Evolutionary conservation across 2,888 invertebrate genomes (phyloP).

Genomic region (Rhingia rostrata): DNA sequence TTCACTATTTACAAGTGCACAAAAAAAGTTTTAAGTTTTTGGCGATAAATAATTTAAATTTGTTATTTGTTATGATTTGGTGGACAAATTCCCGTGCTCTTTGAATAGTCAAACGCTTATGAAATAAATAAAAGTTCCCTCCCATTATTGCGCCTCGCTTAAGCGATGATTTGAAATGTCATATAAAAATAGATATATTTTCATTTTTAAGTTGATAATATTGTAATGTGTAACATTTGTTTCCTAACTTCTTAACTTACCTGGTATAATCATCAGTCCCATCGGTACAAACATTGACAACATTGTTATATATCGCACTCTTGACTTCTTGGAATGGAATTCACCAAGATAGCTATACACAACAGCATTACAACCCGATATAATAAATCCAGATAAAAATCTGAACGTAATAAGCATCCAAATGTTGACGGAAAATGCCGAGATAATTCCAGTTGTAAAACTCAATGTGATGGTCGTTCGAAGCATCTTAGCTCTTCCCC

Average conservation of each 20-base stretch:
- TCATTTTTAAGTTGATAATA: too few relatives aligned
- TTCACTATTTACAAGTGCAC: too few relatives aligned
- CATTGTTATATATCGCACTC: slow-evolving; percentile 84
- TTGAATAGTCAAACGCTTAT: too few relatives aligned
- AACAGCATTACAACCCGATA: slow-evolving; percentile 81
- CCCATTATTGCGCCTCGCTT: too few relatives aligned
- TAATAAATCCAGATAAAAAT: slow-evolving; percentile 86
- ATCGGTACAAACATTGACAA: slow-evolving; percentile 84
- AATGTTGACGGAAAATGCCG: slow-evolving; percentile 85
- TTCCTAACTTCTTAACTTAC: slow-evolving; percentile 75
- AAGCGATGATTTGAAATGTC: too few relatives aligned
- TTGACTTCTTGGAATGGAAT: slow-evolving; percentile 83
- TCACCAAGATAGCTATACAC: slow-evolving; percentile 85
- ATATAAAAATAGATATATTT: too few relatives aligned
- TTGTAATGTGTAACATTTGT: neutral
- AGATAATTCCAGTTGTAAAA: slow-evolving; percentile 83
- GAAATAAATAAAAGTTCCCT: too few relatives aligned
- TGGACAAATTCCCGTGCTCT: too few relatives aligned
- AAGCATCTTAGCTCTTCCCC: slow-evolving; percentile 86
- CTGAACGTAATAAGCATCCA: slow-evolving; percentile 84
- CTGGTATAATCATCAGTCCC: slow-evolving; percentile 84
- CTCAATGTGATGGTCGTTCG: slow-evolving; percentile 84
- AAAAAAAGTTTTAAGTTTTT: too few relatives aligned
- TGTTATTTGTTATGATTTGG: too few relatives aligned
- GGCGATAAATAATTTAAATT: too few relatives aligned